These are phyloP conservation scores for Phrynocephalus guinanensis DNA, from an alignment of 2,797 vertebrate genomes.

Conservation along the genomic window DNA sequence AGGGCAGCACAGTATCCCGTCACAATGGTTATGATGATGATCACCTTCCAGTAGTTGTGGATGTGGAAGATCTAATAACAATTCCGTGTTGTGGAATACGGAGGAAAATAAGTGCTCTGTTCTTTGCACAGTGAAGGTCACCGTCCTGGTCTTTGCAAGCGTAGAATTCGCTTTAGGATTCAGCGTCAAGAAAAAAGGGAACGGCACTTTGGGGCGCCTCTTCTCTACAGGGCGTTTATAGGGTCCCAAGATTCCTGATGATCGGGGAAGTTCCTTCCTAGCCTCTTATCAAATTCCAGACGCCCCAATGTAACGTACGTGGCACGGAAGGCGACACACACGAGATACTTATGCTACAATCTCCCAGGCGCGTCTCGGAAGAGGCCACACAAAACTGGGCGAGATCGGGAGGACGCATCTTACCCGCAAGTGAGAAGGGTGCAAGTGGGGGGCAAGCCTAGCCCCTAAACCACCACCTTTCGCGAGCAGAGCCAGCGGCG, in stretches of 20 bases:
- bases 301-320: too few relatives aligned
- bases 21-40: too few relatives aligned
- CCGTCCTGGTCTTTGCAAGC: too few relatives aligned
- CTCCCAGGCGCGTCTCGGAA: neutral
- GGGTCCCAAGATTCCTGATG: neutral
- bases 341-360: too few relatives aligned
- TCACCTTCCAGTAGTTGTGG: too few relatives aligned
- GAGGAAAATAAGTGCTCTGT: neutral
- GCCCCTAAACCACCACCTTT: fast-evolving
- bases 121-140: too few relatives aligned
- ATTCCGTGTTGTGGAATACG: neutral
- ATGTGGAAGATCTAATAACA: neutral
- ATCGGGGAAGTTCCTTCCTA: neutral
- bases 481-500: fast-evolving
- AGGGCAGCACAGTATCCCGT: too few relatives aligned
- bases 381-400: neutral
- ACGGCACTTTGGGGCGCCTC: neutral
- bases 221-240: too few relatives aligned
- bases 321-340: too few relatives aligned
- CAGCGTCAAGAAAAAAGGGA: neutral
- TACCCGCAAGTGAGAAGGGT: slow-evolving; percentile 39
- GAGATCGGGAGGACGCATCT: slow-evolving; percentile 2
- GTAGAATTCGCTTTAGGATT: neutral
- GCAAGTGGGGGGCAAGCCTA: neutral
- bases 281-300: too few relatives aligned